Evolutionary conservation across 2,797 vertebrate genomes (phyloP).

Genomic region (Amphiprion clarkii): DNA sequence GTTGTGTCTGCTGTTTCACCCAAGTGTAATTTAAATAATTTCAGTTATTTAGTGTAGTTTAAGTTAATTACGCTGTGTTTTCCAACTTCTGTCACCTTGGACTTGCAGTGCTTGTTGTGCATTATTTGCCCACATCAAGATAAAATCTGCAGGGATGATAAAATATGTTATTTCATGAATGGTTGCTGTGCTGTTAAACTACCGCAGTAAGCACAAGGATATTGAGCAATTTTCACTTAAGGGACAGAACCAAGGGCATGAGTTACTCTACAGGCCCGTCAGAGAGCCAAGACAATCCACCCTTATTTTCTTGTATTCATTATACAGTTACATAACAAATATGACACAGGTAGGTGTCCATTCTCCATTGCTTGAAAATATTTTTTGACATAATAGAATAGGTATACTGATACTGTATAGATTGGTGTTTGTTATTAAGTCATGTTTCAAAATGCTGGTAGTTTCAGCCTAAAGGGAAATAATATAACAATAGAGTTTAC

Average conservation of each 20-base stretch:
- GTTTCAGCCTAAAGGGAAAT: not conserved
- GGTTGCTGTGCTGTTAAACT: not conserved
- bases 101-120: conserved; percentile 14
- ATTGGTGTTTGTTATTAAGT: not conserved
- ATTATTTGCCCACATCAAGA: conserved; percentile 42
- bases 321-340: too few species aligned
- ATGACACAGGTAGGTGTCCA: too few species aligned
- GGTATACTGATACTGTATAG: not conserved
- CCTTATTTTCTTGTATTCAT: not conserved
- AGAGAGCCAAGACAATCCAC: not conserved
- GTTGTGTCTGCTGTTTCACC: too few species aligned
- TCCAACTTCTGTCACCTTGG: conserved; percentile 51
- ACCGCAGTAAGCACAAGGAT: conserved; percentile 10
- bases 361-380: too few species aligned
- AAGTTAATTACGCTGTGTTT: not conserved
- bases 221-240: not conserved
- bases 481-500: not conserved
- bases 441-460: not conserved
- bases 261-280: too few species aligned
- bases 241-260: not conserved
- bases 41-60: too few species aligned
- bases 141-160: conserved; percentile 33
- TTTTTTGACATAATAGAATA: not conserved
- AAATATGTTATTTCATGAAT: conserved; percentile 14
- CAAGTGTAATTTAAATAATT: too few species aligned